Conservation (phyloP, 92 coral and sea anemone genomes). For the Phymanthus crucifer region DNA sequence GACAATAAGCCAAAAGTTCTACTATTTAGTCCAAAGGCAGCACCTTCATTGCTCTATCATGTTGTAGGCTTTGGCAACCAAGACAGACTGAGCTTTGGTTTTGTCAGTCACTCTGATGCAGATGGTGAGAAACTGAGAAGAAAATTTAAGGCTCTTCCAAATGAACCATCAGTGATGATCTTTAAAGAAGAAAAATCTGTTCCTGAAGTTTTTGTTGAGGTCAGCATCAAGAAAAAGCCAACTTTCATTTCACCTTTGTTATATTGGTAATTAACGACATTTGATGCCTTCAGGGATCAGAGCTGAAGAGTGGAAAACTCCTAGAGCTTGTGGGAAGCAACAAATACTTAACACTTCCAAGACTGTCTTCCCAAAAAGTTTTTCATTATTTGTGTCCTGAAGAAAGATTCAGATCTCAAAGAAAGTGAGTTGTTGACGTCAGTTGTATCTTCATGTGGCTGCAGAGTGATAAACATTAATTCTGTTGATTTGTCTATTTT, state of each 20-base stretch:
- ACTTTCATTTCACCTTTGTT: background rate
- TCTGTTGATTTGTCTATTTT: background rate
- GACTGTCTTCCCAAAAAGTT: conserved; percentile 71
- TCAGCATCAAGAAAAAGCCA: conserved; percentile 1
- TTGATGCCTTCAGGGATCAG: conserved; percentile 61
- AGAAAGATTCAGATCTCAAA: conserved; percentile 75
- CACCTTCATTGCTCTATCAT: conserved; percentile 72
- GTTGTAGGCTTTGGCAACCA: conserved; percentile 79
- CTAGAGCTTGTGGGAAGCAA: conserved; percentile 67
- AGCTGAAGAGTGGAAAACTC: conserved; percentile 76
- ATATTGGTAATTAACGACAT: no score
- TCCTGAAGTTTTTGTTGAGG: conserved; percentile 83
- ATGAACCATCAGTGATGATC: conserved; percentile 79
- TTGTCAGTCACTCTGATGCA: conserved; percentile 51
- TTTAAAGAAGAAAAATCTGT: conserved; percentile 81
- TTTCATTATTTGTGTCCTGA: conserved; percentile 87
- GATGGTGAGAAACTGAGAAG: conserved; percentile 65
- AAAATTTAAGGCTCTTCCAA: conserved; percentile 49
- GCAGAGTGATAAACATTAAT: background rate
- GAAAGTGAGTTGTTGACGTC: conserved; percentile 52
- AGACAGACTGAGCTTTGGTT: conserved; percentile 72
- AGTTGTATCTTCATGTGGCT: background rate
- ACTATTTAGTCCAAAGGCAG: conserved; percentile 76
- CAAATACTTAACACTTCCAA: conserved; percentile 74
- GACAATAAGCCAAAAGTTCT: conserved; percentile 84